phyloP scores from a whole-genome alignment of 2,113 vertebrate species.

The Enhydra lutris region DNA sequence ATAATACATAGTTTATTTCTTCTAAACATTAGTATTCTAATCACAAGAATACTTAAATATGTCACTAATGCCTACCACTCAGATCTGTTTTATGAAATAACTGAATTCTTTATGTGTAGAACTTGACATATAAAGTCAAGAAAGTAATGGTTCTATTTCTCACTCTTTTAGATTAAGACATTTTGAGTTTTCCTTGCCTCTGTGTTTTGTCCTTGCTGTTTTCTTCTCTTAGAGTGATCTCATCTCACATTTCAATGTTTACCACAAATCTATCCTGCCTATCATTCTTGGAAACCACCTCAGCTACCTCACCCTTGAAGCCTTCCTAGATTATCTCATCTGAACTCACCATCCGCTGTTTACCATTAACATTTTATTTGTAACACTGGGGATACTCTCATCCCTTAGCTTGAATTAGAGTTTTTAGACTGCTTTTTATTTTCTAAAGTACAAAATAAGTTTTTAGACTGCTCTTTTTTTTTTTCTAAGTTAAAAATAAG shows the following conservation, averaged over 20 bases:
- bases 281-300: not conserved
- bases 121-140: not conserved
- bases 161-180: not conserved
- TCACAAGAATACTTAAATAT: not conserved
- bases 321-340: not conserved
- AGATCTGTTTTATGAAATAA: not conserved
- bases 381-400: not conserved
- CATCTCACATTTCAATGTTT: not conserved
- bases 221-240: not conserved
- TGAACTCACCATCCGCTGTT: not conserved
- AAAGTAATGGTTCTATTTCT: not conserved
- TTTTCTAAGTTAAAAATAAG: not conserved
- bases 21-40: not conserved
- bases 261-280: not conserved
- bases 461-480: not conserved
- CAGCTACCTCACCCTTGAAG: not conserved
- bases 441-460: not conserved
- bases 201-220: not conserved
- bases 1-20: not conserved
- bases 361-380: not conserved
- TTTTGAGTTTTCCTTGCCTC: not conserved
- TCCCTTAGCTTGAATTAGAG: not conserved
- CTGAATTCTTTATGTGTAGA: not conserved
- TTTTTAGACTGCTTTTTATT: not conserved
- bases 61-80: not conserved